Evolutionary conservation across 2,113 vertebrate genomes (phyloP), one percentile per base, ranked within the genome.

Genomic region (Anhinga rufa): DNA sequence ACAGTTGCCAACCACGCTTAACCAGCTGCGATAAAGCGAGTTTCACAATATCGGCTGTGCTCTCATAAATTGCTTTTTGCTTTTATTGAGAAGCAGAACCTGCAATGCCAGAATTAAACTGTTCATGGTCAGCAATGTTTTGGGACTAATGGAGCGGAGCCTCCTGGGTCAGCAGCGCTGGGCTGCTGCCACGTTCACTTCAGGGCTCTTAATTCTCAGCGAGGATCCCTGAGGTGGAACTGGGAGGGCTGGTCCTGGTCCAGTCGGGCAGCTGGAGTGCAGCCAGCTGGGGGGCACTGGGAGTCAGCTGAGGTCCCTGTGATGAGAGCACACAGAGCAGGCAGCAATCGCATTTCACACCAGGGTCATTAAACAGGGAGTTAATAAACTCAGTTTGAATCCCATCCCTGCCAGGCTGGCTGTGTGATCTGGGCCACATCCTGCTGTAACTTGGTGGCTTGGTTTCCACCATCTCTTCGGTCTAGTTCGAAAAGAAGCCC

Each of bases 71-170:
- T 57, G 42, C 19, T 25, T 76, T 82, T 74, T 77, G 10, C 46
- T 71, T 91, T 93, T 88, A 92, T 46, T 29, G 91, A 84, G 86
- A 64, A 91, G 93, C 86, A 90, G 90, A 89, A 76, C 86, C 68
- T 86, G 92, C 69, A 78, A 22, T 5, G 72, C 76, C 72, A 91
- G 89, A 74, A 75, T 25, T 7, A 26, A 94, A 61, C 60, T 2
- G 2, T 10, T 68, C 9, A 1, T 9, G 46, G 46, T 77, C 83
- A 90, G 94, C 66, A 36, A 8, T 36, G 42, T 51, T 88, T 66
- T 8, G 51, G 85, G 83, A 86, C 69, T 75, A 68, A 76, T 84
- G 83, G 42, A 71, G 83, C 81, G 28, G 38, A 51, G 62, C 31
- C 46, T 44, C n/a, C 69, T 9, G 77, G 85, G n/a, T 62, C 80